Evolutionary conservation across 2,113 vertebrate species (phyloP).

Genomic region (Myotis brandtii): DNA sequence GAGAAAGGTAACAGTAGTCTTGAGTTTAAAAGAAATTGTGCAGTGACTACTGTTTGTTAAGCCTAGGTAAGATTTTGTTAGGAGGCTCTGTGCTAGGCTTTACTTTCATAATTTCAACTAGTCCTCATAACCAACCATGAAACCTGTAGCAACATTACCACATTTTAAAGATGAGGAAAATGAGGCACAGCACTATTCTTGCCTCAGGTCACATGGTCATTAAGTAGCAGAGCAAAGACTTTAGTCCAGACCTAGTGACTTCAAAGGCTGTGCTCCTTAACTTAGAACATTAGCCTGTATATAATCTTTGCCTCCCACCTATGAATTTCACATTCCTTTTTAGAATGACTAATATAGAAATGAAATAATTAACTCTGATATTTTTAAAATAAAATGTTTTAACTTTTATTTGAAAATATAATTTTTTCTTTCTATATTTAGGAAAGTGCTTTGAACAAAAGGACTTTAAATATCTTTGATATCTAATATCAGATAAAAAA

Average conservation of each 20-base stretch:
- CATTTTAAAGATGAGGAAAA: not conserved
- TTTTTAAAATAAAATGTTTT: not conserved
- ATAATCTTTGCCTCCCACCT: not conserved
- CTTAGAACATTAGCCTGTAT: not conserved
- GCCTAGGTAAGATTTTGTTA: not conserved
- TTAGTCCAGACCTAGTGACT: not conserved
- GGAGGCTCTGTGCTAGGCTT: not conserved
- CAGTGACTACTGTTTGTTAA: not conserved
- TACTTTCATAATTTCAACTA: not conserved
- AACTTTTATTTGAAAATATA: slow-evolving; percentile 24
- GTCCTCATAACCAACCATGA: not conserved
- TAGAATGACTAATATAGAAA: not conserved
- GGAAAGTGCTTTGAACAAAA: not conserved
- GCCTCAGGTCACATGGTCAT: not conserved
- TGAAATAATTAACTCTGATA: not conserved
- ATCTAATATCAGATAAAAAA: not conserved
- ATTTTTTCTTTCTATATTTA: not conserved
- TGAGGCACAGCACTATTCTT: not conserved
- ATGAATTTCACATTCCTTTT: not conserved
- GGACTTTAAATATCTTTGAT: not conserved
- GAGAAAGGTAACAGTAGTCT: not conserved
- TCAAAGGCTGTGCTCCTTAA: not conserved
- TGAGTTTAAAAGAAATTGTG: not conserved
- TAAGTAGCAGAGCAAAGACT: not conserved
- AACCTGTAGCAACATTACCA: not conserved